Base-by-base conservation (phyloP, 2,797 vertebrate species). In the Hylomyscus alleni region DNA sequence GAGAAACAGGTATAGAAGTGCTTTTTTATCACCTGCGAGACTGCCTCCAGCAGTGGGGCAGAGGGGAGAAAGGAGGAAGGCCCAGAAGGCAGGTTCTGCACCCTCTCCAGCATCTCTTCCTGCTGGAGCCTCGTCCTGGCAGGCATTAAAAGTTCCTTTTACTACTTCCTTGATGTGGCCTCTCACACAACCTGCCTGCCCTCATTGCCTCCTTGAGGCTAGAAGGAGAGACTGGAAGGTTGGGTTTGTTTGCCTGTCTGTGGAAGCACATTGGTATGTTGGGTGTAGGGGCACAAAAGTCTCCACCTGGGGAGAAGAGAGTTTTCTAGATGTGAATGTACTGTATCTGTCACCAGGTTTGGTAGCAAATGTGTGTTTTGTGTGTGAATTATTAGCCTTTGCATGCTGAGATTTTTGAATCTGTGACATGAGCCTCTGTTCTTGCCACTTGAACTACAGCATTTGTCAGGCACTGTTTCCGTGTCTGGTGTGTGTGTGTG, bases 31-130 rank as follows among this genome's bases (percentile, higher is more conserved):
- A 83, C 10, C 44, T 78, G 37, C 81, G 90, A 92, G 88, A 52
- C 86, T 91, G 34, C 76, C 78, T 67, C 76, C 65, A 37, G 52
- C 90, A 67, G 26, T 60, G 37, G 75, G 73, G 13, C 13, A 47
- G 67, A 87, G 50, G 69, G 47, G 73, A 96, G 91, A 84, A 90
- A 96, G 93, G 77, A 96, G 94, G 95, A 93, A 93, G 85, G n/a
- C 50, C 73, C 40, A 31, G 67, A 80, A 84, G 90, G 67, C 87
- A 88, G 92, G 67, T 81, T 77, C 69, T 73, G 17, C 54, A 9
- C 1, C 13, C 37, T 4, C 67, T 37, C 62, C 86, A 56, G 34
- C 4, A 1, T 44, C n/a, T 40, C 95, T 65, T 72, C 88, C 76
- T 50, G 90, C 91, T 37, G 29, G 37, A 91, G 52, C 40, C 29